A percentile compares a stretch with the other conserved stretches of the same genome.
phyloP scores from a whole-genome alignment of 2,797 vertebrate species.

The Poecile montanus region DNA sequence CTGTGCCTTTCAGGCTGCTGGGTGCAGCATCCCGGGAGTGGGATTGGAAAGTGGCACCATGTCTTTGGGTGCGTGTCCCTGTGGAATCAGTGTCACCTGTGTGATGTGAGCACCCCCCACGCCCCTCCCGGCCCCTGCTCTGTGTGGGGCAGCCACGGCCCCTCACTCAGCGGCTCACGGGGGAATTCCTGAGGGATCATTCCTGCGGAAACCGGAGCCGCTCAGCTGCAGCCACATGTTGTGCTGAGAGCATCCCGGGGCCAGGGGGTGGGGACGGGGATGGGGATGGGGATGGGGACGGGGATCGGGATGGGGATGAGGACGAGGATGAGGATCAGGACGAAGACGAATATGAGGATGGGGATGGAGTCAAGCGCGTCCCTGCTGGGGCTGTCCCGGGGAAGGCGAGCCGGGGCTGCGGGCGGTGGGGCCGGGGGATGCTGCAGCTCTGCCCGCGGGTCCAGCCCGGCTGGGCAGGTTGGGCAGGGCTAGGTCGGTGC shows the following conservation, averaged over 20 bases:
- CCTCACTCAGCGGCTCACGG: conserved; percentile 37
- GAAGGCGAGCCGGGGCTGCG: neutral
- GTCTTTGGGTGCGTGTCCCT: neutral
- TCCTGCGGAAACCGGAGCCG: neutral
- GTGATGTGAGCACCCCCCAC: neutral
- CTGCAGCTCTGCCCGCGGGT: neutral
- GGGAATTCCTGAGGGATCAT: conserved; percentile 48
- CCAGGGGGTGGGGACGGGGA: neutral
- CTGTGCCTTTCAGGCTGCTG: accelerated
- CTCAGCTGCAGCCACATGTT: conserved; percentile 26
- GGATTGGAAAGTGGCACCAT: neutral
- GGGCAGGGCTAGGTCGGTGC: accelerated
- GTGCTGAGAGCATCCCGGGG: neutral
- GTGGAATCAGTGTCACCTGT: neutral
- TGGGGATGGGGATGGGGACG: too few relatives aligned
- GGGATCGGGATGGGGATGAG: too few relatives aligned
- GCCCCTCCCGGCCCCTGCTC: neutral
- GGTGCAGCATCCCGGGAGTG: neutral
- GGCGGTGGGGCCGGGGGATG: neutral
- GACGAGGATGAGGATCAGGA: accelerated
- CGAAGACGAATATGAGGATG: accelerated
- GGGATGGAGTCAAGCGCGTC: neutral
- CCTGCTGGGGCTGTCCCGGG: neutral
- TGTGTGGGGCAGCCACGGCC: conserved; percentile 4
- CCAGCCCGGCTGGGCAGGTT: accelerated